A percentile compares a stretch with the other conserved stretches of the same genome.
These are phyloP conservation scores for Perdix hodgsoniae DNA, from an alignment of 2,797 vertebrate genomes.

Conservation along the genomic window DNA sequence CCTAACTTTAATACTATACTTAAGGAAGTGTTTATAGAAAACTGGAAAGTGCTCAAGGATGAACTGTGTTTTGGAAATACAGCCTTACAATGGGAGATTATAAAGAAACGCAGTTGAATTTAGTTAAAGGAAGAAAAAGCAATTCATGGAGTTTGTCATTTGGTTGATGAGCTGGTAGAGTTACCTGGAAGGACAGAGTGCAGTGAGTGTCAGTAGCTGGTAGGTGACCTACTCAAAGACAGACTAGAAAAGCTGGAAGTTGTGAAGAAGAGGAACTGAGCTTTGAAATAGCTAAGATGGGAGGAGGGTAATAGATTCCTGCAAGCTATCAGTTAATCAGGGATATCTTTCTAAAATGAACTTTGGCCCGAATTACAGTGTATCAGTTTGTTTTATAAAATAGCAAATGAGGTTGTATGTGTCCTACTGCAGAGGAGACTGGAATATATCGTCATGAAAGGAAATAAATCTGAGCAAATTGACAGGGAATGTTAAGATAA, in stretches of 20 bases:
- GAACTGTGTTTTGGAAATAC: not conserved
- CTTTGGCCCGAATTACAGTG: constrained; percentile 23
- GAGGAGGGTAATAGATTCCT: not conserved
- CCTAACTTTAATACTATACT: not conserved
- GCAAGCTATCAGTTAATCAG: not conserved
- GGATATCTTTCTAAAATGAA: constrained; percentile 18
- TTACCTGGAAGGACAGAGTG: not conserved
- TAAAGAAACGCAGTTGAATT: not conserved
- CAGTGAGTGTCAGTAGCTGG: not conserved
- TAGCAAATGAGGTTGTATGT: not conserved
- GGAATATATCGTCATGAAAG: not conserved
- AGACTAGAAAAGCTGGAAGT: not conserved
- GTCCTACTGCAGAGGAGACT: not conserved
- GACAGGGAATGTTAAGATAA: not conserved
- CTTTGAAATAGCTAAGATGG: not conserved
- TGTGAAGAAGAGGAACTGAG: not conserved
- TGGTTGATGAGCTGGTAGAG: not conserved
- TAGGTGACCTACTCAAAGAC: not conserved
- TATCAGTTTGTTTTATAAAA: constrained; percentile 14
- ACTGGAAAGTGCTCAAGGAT: not conserved
- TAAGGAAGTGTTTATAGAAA: not conserved
- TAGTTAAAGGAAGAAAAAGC: not conserved
- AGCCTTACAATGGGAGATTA: not conserved
- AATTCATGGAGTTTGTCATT: not conserved
- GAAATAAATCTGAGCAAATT: not conserved